Conservation (phyloP, 2,113 vertebrate species). For the Corydoras sp. region DNA sequence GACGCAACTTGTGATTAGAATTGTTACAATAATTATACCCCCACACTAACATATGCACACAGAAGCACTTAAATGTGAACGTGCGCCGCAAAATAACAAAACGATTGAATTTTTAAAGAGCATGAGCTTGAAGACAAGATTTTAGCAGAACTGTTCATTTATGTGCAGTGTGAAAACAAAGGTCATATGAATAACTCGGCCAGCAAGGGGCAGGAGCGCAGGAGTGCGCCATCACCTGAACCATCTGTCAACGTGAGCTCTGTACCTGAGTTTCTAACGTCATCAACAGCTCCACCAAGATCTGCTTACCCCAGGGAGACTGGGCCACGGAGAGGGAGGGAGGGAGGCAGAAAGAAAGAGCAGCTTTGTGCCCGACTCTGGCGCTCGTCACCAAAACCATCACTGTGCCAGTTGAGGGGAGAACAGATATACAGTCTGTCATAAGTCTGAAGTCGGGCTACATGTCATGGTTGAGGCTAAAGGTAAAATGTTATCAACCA, state of each 20-base stretch:
- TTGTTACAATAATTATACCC: too few species aligned
- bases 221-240: slow-evolving; percentile 38
- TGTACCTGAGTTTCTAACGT: slow-evolving; percentile 29
- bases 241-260: slow-evolving; percentile 46
- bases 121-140: background rate
- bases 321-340: slow-evolving; percentile 18
- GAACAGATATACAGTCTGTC: background rate
- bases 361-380: slow-evolving; percentile 29
- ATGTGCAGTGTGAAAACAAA: slow-evolving; percentile 6
- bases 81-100: background rate
- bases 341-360: slow-evolving; percentile 20
- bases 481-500: slow-evolving; percentile 3
- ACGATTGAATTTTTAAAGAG: background rate
- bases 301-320: slow-evolving; percentile 24
- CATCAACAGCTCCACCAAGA: slow-evolving; percentile 39
- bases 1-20: too few species aligned
- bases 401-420: slow-evolving; percentile 29
- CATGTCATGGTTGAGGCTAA: background rate
- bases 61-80: too few species aligned
- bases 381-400: slow-evolving; percentile 45
- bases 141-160: slow-evolving; percentile 4
- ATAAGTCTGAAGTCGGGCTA: background rate
- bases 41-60: too few species aligned
- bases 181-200: slow-evolving; percentile 37
- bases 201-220: slow-evolving; percentile 13